A percentile compares a stretch with the other conserved stretches of the same genome.
Conservation (phyloP, 2,113 vertebrate genomes). For the Engraulis encrasicolus region DNA sequence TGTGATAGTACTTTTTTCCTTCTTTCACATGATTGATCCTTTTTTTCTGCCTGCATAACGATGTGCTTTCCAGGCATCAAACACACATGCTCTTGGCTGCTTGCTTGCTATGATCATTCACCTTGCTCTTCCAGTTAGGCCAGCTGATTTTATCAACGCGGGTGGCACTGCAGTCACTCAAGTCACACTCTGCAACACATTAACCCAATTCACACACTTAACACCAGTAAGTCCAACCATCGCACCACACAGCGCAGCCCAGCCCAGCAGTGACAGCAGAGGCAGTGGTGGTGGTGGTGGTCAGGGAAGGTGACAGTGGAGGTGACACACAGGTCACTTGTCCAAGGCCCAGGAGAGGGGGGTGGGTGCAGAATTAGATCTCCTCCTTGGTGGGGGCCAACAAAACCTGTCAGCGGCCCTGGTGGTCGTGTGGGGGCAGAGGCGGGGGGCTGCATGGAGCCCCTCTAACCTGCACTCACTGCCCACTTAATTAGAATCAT, state of each 20-base stretch:
- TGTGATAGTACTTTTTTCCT: background rate
- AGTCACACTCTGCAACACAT: background rate
- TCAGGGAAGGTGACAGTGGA: no score
- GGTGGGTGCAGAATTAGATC: no score
- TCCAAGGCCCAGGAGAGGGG: no score
- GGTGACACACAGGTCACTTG: no score
- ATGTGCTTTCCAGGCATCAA: background rate
- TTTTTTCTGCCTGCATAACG: background rate
- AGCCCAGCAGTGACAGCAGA: background rate
- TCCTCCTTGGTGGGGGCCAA: no score
- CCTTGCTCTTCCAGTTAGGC: background rate
- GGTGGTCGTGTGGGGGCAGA: no score
- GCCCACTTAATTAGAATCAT: slow-evolving; percentile 19
- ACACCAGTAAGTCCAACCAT: no score
- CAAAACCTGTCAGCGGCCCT: no score
- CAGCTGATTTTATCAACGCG: background rate
- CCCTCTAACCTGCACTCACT: slow-evolving; percentile 4
- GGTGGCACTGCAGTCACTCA: slow-evolving; percentile 1
- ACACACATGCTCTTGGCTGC: background rate
- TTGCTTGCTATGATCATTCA: background rate
- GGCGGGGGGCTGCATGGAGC: no score
- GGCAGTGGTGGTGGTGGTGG: no score
- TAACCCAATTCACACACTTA: slow-evolving; percentile 20
- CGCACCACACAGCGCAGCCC: background rate
- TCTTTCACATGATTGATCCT: no score